phyloP scores from a whole-genome alignment of 2,888 invertebrate species.

The Microplitis manilae region DNA sequence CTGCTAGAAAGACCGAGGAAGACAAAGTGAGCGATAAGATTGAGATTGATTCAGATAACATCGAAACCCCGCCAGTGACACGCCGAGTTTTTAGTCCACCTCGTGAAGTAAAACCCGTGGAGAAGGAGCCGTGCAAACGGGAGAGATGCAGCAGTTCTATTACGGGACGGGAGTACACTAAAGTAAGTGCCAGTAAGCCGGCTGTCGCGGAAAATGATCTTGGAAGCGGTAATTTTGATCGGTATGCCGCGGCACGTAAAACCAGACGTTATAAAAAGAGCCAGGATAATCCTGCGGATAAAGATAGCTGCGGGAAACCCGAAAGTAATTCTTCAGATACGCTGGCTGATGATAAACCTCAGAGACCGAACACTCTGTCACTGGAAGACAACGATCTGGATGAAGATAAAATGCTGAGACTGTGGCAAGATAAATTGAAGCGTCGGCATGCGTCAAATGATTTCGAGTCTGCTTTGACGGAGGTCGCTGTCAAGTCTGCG shows the following conservation, averaged over 20 bases:
- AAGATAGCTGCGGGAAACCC: constrained; percentile 44
- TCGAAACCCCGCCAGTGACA: constrained; percentile 90
- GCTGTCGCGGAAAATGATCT: constrained; percentile 55
- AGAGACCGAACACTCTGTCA: constrained; percentile 61
- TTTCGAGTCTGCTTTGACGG: constrained; percentile 67
- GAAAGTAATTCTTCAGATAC: constrained; percentile 41
- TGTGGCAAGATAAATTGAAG: constrained; percentile 82
- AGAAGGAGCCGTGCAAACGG: constrained; percentile 66
- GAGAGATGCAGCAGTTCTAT: constrained; percentile 64
- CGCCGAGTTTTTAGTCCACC: constrained; percentile 80
- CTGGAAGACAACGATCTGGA: constrained; percentile 68
- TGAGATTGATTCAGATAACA: constrained; percentile 91
- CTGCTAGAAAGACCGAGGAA: constrained; percentile 55
- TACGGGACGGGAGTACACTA: constrained; percentile 58
- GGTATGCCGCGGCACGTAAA: constrained; percentile 85
- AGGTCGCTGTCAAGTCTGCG: constrained; percentile 66
- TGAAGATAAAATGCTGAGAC: constrained; percentile 73
- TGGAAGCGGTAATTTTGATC: constrained; percentile 80
- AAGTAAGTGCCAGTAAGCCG: constrained; percentile 52
- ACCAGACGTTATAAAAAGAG: constrained; percentile 84
- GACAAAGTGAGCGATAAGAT: constrained; percentile 77
- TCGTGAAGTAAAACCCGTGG: constrained; percentile 74
- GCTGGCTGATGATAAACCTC: constrained; percentile 47
- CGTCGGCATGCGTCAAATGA: constrained; percentile 66
- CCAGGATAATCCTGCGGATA: constrained; percentile 63